Conservation (phyloP, 23 tunicate genomes). For the Oikopleura dioica region DNA sequence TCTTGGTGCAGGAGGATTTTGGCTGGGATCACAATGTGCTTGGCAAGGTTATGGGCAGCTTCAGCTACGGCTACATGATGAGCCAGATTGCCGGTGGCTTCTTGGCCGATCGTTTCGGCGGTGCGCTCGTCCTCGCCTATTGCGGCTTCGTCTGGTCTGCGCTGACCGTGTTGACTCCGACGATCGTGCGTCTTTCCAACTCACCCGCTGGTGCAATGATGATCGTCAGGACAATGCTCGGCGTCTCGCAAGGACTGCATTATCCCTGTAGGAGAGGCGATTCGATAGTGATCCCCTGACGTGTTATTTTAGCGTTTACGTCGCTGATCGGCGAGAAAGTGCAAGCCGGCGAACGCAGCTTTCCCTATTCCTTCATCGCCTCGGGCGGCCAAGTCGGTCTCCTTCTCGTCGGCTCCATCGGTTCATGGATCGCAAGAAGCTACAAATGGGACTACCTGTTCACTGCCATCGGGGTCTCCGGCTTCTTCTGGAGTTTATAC, state of each 20-base stretch:
- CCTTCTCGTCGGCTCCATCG: neutral
- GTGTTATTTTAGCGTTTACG: neutral
- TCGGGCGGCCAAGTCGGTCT: neutral
- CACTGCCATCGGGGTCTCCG: neutral
- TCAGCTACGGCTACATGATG: constrained; percentile 1
- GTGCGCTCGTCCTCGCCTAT: neutral
- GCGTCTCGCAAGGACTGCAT: neutral
- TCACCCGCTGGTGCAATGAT: constrained; percentile 13
- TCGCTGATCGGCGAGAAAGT: neutral
- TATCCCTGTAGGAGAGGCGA: neutral
- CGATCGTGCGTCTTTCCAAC: neutral
- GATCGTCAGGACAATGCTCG: neutral
- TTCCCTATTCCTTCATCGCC: neutral
- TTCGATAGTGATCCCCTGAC: neutral
- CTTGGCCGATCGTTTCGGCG: constrained; percentile 10
- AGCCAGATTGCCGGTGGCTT: neutral
- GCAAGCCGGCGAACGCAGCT: neutral
- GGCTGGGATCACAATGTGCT: neutral
- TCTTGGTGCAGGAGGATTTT: neutral
- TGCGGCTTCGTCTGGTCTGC: neutral
- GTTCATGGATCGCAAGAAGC: neutral
- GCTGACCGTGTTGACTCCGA: neutral
- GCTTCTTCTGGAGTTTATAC: neutral
- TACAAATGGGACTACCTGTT: neutral
- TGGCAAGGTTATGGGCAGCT: constrained; percentile 5